phyloP scores from a whole-genome alignment of 2,113 vertebrate species.

The Erinaceus europaeus region DNA sequence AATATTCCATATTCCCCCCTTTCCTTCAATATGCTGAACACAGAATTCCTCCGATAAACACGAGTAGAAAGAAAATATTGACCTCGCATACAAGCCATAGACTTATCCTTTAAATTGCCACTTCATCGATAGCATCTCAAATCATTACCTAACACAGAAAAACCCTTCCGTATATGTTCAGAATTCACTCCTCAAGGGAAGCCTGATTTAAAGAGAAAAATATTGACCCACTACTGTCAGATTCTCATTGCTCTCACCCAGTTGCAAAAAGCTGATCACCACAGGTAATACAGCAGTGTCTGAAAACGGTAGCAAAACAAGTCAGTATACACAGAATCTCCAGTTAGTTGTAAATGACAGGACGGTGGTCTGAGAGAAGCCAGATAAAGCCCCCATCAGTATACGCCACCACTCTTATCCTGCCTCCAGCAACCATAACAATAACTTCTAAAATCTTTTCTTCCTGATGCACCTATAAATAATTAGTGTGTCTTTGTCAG shows the following conservation, averaged over 20 bases:
- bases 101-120: conserved; percentile 28
- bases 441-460: conserved; percentile 79
- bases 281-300: not conserved
- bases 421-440: conserved; percentile 71
- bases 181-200: not conserved
- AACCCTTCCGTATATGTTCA: not conserved
- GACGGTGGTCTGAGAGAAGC: not conserved
- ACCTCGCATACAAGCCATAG: not conserved
- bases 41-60: not conserved
- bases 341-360: not conserved
- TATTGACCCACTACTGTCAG: too few species aligned
- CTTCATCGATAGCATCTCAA: not conserved
- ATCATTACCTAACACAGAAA: not conserved
- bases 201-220: too few species aligned
- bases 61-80: not conserved
- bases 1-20: not conserved
- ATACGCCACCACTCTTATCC: conserved; percentile 59
- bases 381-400: conserved; percentile 51
- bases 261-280: conserved; percentile 1
- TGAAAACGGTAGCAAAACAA: conserved; percentile 51
- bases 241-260: not conserved
- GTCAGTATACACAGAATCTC: conserved; percentile 11
- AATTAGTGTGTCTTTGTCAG: conserved; percentile 83
- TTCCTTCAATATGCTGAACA: not conserved
- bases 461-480: conserved; percentile 75